Conservation (phyloP, 1,140 invertebrate species). For the Zaprionus tsacasi region DNA sequence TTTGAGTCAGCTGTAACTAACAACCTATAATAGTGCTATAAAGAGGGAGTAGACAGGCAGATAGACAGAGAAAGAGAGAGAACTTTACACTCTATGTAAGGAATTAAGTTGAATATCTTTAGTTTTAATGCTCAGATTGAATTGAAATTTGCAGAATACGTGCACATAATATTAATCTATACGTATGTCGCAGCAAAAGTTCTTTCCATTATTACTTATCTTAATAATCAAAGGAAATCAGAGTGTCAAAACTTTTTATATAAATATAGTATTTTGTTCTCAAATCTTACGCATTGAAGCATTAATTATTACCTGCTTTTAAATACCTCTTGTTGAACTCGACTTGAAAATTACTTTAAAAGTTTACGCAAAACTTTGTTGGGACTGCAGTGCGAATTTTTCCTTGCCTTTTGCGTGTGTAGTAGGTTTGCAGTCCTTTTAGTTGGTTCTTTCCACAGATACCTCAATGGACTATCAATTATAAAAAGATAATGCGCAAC, state of each 20-base stretch:
- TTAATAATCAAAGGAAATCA: too few species aligned
- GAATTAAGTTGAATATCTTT: too few species aligned
- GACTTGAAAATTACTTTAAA: neutral
- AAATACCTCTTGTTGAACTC: slow-evolving; percentile 9
- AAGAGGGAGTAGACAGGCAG: neutral
- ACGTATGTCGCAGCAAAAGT: too few species aligned
- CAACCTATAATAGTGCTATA: neutral
- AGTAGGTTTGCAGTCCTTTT: neutral
- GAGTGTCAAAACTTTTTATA: too few species aligned
- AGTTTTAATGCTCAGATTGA: too few species aligned
- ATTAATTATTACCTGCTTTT: slow-evolving; percentile 4
- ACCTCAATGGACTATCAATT: slow-evolving; percentile 58
- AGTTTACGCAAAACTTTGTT: slow-evolving; percentile 23
- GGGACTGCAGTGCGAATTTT: slow-evolving; percentile 23
- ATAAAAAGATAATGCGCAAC: slow-evolving; percentile 67
- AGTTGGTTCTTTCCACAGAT: neutral
- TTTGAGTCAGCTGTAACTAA: slow-evolving; percentile 11
- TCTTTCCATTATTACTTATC: too few species aligned
- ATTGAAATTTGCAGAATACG: too few species aligned
- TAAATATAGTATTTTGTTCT: neutral
- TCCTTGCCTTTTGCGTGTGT: too few species aligned
- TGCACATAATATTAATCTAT: too few species aligned
- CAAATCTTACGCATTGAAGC: neutral
- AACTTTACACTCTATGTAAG: neutral
- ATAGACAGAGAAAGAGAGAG: neutral